Evolutionary conservation across 2,797 vertebrate genomes (phyloP).

Genomic region (Sarcoramphus papa): DNA sequence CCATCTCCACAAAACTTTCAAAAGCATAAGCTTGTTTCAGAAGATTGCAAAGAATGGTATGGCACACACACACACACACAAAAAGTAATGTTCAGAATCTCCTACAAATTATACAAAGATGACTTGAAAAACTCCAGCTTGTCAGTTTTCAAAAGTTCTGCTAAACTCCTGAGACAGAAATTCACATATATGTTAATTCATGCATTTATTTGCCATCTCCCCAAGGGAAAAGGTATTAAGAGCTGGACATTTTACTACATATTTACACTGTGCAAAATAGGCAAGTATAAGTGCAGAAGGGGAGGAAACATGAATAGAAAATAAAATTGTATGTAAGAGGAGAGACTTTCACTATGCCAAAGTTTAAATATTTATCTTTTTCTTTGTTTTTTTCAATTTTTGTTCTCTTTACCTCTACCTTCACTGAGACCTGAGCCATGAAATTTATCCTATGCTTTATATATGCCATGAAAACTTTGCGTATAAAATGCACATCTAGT

Average conservation of each 20-base stretch:
- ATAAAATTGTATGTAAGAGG: background rate
- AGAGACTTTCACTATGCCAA: background rate
- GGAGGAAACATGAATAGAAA: background rate
- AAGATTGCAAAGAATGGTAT: conserved; percentile 21
- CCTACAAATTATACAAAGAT: conserved; percentile 31
- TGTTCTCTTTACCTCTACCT: background rate
- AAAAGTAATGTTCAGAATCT: background rate
- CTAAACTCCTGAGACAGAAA: background rate
- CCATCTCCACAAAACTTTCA: background rate
- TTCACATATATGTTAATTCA: conserved; percentile 57
- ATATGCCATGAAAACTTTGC: background rate
- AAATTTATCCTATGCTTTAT: background rate
- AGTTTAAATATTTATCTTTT: background rate
- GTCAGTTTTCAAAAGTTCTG: conserved; percentile 49
- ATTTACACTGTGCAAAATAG: background rate
- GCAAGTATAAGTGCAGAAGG: background rate
- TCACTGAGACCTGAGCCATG: background rate
- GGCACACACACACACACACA: background rate
- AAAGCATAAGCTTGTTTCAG: conserved; percentile 17
- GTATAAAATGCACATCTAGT: background rate
- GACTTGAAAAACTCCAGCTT: conserved; percentile 17
- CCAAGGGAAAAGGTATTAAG: conserved; percentile 6
- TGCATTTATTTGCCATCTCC: conserved; percentile 45
- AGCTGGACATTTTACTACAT: background rate
- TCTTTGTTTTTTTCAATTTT: background rate